A percentile compares a stretch with the other conserved stretches of the same genome.
These are phyloP conservation scores for Intellagama lesueurii DNA, from an alignment of 2,797 vertebrate species.

Conservation along the genomic window DNA sequence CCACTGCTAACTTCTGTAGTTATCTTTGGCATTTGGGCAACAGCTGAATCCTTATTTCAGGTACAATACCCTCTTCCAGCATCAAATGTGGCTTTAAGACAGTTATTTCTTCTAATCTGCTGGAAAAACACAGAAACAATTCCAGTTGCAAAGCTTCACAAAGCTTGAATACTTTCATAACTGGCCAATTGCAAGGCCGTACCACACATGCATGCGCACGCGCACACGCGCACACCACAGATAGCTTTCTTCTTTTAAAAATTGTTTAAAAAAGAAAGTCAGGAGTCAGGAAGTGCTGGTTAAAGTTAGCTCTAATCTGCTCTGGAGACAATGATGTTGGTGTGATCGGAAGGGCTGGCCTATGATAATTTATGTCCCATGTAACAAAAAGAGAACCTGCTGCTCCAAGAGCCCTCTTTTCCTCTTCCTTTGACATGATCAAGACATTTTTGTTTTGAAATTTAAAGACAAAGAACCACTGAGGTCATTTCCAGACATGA, in stretches of 20 bases:
- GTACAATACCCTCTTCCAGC: background rate
- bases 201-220: slow-evolving; percentile 21
- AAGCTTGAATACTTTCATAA: background rate
- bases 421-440: slow-evolving; percentile 75
- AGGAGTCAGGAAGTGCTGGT: slow-evolving; percentile 72
- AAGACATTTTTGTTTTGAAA: slow-evolving; percentile 76
- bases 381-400: slow-evolving; percentile 74
- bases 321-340: slow-evolving; percentile 72
- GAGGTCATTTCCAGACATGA: slow-evolving; percentile 74
- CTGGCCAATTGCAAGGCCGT: background rate
- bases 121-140: slow-evolving; percentile 26
- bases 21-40: background rate
- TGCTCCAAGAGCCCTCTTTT: slow-evolving; percentile 75
- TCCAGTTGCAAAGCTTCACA: slow-evolving; percentile 6
- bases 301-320: slow-evolving; percentile 78
- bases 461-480: slow-evolving; percentile 65
- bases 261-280: background rate
- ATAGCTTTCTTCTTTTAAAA: slow-evolving; percentile 30
- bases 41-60: background rate
- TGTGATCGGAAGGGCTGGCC: slow-evolving; percentile 76
- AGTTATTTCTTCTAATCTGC: background rate
- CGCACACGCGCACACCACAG: slow-evolving; percentile 38
- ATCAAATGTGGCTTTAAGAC: slow-evolving; percentile 12
- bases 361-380: slow-evolving; percentile 74
- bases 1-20: background rate